Evolutionary conservation across 2,113 vertebrate species (phyloP).

Genomic region (Rhea americana): DNA sequence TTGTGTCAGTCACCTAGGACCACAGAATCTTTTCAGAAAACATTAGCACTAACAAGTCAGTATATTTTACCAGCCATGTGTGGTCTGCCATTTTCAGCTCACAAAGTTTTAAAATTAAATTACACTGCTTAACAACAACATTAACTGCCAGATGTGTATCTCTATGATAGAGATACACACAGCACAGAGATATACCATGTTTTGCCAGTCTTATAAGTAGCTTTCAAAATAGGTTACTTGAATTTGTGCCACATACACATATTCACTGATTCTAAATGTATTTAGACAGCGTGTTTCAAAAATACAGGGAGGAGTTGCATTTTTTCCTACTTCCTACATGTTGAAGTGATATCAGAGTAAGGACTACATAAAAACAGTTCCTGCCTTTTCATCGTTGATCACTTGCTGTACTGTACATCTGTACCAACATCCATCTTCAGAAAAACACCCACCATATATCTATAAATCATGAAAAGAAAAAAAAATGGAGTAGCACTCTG

Average conservation of each 20-base stretch:
- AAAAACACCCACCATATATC: constrained; percentile 83
- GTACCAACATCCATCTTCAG: constrained; percentile 83
- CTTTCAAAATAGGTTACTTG: background rate
- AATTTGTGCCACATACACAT: background rate
- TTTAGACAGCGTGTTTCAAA: background rate
- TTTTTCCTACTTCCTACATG: background rate
- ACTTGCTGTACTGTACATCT: constrained; percentile 79
- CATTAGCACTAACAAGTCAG: background rate
- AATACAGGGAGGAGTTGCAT: background rate
- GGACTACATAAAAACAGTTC: background rate
- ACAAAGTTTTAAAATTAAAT: background rate
- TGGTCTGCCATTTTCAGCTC: background rate
- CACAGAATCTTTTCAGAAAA: background rate
- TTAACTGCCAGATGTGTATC: accelerated
- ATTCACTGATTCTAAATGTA: background rate
- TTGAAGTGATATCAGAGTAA: background rate
- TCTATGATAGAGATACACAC: background rate
- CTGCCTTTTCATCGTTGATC: constrained; percentile 76
- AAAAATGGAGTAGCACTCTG: background rate
- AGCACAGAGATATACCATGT: background rate
- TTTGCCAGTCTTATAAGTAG: background rate
- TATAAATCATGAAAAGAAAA: constrained; percentile 44
- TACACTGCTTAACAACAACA: background rate
- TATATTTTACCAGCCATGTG: background rate
- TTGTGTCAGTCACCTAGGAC: background rate